Evolutionary conservation across 2,113 vertebrate genomes (phyloP).

Genomic region (Coryphaenoides rupestris): DNA sequence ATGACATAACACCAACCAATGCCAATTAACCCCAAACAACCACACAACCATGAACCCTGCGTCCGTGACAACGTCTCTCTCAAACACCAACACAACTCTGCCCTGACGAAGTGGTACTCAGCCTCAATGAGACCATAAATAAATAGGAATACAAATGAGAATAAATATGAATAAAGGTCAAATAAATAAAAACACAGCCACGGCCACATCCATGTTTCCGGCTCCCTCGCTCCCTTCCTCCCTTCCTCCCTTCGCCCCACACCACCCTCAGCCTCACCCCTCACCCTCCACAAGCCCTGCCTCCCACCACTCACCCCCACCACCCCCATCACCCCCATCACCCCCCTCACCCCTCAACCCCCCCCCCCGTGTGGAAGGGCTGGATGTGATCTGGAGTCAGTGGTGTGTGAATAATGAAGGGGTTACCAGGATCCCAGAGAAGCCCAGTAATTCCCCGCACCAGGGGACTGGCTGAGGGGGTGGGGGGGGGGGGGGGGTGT

Average conservation of each 20-base stretch:
- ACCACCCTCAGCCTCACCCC: conserved; percentile 69
- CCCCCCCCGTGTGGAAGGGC: conserved; percentile 46
- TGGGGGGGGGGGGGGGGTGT: conserved; percentile 74
- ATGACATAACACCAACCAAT: too few relatives aligned
- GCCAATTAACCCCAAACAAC: too few relatives aligned
- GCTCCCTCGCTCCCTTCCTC: conserved; percentile 54
- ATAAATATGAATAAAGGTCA: too few relatives aligned
- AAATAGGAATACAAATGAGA: too few relatives aligned
- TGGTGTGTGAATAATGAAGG: conserved; percentile 84
- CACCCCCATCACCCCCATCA: conserved; percentile 52
- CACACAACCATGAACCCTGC: conserved; percentile 28
- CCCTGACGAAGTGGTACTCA: too few relatives aligned
- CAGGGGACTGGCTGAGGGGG: conserved; percentile 74
- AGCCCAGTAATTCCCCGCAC: conserved; percentile 80
- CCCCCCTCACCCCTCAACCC: conserved; percentile 28
- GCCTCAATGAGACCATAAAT: too few relatives aligned
- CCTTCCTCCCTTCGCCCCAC: background rate
- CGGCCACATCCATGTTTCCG: conserved; percentile 68
- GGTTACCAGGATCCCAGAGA: conserved; percentile 79
- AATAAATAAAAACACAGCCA: conserved; percentile 37
- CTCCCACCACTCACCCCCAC: too few relatives aligned
- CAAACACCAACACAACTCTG: conserved; percentile 51
- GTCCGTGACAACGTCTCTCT: conserved; percentile 58
- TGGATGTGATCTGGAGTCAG: conserved; percentile 78
- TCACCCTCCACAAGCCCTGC: too few relatives aligned